Percentiles rank a stretch among this genome's conserved stretches.
Conservation (phyloP, 2,113 vertebrate species). For the Pseudorasbora parva region DNA sequence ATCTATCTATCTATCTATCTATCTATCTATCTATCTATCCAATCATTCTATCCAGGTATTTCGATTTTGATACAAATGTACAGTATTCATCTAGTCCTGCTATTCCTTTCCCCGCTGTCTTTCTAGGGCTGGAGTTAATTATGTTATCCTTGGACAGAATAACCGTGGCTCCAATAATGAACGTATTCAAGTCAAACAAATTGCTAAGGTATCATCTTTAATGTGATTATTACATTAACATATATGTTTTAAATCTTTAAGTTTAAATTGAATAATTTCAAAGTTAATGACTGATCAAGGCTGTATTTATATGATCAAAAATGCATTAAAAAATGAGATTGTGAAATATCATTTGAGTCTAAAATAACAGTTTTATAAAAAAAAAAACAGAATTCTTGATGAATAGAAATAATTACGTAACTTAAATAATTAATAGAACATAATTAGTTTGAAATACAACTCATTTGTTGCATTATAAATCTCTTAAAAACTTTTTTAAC, state of each 20-base stretch:
- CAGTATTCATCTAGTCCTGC: not conserved
- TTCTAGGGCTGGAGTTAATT: constrained; percentile 70
- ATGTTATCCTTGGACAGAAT: constrained; percentile 80
- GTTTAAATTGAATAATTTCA: not conserved
- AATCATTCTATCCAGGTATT: not conserved
- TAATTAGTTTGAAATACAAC: not conserved
- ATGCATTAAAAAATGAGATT: not conserved
- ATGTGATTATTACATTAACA: not conserved
- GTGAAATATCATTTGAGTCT: not conserved
- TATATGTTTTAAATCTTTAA: not conserved
- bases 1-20: not conserved
- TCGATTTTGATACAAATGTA: not conserved
- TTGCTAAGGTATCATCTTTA: constrained; percentile 71
- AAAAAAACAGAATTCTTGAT: not conserved
- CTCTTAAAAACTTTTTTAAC: not conserved
- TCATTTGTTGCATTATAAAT: not conserved
- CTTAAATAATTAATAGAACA: no score
- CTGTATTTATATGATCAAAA: not conserved
- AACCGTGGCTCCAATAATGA: constrained; percentile 68
- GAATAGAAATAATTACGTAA: no score
- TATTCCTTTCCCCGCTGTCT: not conserved
- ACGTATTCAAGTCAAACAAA: constrained; percentile 74
- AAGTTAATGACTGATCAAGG: not conserved
- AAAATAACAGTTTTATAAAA: no score
- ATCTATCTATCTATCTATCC: not conserved